phyloP scores from a whole-genome alignment of 2,888 invertebrate species.

The Pollenia amentaria region DNA sequence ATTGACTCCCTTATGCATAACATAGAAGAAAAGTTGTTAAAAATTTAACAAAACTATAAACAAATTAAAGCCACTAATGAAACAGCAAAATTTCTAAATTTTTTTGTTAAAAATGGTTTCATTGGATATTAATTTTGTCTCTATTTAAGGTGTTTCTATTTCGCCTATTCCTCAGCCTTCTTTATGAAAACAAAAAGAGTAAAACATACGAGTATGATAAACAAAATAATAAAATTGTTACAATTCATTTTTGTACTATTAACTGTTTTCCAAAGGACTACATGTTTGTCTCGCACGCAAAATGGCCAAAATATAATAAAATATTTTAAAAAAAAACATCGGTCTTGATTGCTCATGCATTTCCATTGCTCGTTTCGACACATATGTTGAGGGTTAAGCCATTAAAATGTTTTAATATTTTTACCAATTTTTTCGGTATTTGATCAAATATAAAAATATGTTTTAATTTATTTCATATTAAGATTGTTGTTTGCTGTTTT shows the following conservation, averaged over 20 bases:
- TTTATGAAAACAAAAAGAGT: neutral
- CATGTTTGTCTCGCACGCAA: neutral
- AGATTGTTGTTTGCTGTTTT: constrained; percentile 32
- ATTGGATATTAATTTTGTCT: too few species aligned
- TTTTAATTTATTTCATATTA: constrained; percentile 40
- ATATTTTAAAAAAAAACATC: neutral
- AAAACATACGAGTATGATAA: neutral
- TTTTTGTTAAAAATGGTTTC: too few species aligned
- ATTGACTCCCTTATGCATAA: too few species aligned
- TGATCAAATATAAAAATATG: constrained; percentile 34
- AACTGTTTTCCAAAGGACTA: constrained; percentile 5
- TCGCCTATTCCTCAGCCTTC: too few species aligned
- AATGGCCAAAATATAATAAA: constrained; percentile 1
- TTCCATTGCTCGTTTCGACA: constrained; percentile 13
- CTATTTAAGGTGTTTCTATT: too few species aligned
- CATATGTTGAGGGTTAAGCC: constrained; percentile 39
- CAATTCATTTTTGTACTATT: constrained; percentile 18
- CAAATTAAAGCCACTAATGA: too few species aligned
- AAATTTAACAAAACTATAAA: too few species aligned
- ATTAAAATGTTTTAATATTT: constrained; percentile 26
- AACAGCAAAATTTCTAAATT: too few species aligned
- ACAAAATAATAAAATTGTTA: constrained; percentile 13
- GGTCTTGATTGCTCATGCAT: constrained; percentile 14
- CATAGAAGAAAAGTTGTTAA: too few species aligned
- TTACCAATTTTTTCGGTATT: neutral